A percentile compares a stretch with the other conserved stretches of the same genome.
Conservation (phyloP, 2,113 vertebrate species). For the Crotalus viridis region DNA sequence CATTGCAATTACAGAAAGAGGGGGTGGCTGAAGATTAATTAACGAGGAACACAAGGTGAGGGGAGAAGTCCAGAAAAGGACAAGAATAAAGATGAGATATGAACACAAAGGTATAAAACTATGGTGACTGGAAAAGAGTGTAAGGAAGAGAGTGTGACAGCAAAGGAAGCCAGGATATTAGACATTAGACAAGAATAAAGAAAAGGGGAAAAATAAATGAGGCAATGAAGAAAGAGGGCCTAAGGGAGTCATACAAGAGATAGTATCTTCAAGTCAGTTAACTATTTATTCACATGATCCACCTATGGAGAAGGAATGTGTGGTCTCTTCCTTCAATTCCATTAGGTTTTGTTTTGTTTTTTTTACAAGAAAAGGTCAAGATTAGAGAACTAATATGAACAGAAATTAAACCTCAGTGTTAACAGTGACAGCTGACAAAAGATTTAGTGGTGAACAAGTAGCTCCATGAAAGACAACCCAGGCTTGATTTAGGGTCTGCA, state of each 20-base stretch:
- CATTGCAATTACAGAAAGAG: background rate
- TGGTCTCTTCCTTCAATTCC: background rate
- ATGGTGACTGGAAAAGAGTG: background rate
- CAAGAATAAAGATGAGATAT: background rate
- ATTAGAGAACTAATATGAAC: background rate
- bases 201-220: background rate
- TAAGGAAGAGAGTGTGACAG: background rate
- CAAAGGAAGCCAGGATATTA: background rate
- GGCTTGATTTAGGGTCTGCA: background rate
- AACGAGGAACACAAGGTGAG: background rate
- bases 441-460: background rate
- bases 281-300: background rate
- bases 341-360: background rate
- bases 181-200: background rate
- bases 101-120: background rate
- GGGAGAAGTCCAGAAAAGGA: background rate
- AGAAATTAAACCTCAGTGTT: background rate
- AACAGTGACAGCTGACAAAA: background rate
- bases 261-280: background rate
- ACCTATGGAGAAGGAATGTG: background rate
- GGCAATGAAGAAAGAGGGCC: background rate
- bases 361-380: background rate
- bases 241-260: background rate
- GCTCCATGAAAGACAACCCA: background rate
- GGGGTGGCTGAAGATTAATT: constrained; percentile 5